Percentiles rank a stretch among this genome's conserved stretches.
Conservation (phyloP, 2,888 invertebrate genomes). For the Chromoteleia sp. region DNA sequence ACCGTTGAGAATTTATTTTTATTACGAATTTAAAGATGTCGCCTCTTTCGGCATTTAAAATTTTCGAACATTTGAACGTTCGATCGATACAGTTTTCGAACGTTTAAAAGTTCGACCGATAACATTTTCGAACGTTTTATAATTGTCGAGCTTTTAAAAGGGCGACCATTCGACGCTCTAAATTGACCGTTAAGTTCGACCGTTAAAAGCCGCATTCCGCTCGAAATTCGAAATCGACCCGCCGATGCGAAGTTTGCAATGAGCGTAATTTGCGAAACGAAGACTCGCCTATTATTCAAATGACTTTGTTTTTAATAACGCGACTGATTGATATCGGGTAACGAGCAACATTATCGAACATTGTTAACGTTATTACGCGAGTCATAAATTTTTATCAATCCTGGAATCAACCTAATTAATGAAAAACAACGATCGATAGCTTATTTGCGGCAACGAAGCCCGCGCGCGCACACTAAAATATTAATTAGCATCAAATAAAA, state of each 20-base stretch:
- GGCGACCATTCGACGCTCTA: too few relatives aligned
- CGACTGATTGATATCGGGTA: conserved; percentile 52
- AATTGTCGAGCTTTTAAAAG: too few relatives aligned
- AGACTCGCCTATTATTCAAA: conserved; percentile 36
- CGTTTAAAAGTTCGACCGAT: too few relatives aligned
- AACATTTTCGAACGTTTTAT: too few relatives aligned
- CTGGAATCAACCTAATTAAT: conserved; percentile 62
- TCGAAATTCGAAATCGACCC: too few relatives aligned
- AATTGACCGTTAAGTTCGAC: background rate
- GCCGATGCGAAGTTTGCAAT: conserved; percentile 7
- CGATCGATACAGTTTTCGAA: too few relatives aligned
- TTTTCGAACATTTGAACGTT: too few relatives aligned
- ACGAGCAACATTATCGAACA: conserved; percentile 48
- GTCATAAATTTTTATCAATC: conserved; percentile 54
- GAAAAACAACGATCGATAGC: conserved; percentile 51
- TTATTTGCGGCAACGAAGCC: conserved; percentile 15
- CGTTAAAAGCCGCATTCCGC: too few relatives aligned
- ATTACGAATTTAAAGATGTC: too few relatives aligned
- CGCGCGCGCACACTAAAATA: conserved; percentile 7
- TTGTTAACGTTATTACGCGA: conserved; percentile 46
- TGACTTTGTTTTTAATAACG: conserved; percentile 46
- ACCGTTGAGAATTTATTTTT: too few relatives aligned
- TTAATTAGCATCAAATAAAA: conserved; percentile 42
- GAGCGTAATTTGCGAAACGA: conserved; percentile 8
- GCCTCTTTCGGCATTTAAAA: too few relatives aligned